phyloP scores from a whole-genome alignment of 2,888 invertebrate genomes.

The Hemicrepidius hirtus region DNA sequence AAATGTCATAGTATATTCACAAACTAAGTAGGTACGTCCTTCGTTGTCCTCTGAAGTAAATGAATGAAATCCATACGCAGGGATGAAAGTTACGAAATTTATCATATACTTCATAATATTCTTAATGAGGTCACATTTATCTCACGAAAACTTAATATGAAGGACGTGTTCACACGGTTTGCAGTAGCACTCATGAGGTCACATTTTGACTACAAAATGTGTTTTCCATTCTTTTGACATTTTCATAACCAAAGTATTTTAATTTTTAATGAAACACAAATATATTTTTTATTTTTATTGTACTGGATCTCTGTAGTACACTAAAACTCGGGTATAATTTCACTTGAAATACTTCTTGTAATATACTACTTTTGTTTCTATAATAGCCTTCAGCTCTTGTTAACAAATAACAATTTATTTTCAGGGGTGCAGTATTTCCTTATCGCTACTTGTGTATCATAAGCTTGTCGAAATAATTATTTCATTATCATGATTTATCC shows the following conservation, averaged over 20 bases:
- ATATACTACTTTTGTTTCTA: background rate
- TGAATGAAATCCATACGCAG: background rate
- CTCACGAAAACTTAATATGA: conserved; percentile 22
- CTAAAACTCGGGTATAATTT: too few species aligned
- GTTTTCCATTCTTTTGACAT: background rate
- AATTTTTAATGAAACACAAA: too few species aligned
- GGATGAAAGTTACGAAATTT: conserved; percentile 5
- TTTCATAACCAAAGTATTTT: too few species aligned
- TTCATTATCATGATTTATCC: background rate
- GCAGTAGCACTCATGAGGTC: conserved; percentile 11
- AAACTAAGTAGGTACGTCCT: too few species aligned
- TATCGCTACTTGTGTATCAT: background rate
- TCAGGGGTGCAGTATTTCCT: background rate
- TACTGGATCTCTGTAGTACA: too few species aligned
- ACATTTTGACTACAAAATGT: background rate
- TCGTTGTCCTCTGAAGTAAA: too few species aligned
- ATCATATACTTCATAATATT: background rate
- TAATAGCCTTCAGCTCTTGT: background rate
- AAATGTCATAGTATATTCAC: too few species aligned
- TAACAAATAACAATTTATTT: background rate
- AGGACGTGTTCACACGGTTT: conserved; percentile 19
- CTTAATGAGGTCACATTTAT: conserved; percentile 17
- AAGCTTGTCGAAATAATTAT: conserved; percentile 14
- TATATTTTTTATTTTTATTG: too few species aligned
- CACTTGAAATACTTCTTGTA: background rate